Evolutionary conservation across 2,113 vertebrate genomes (phyloP).

Genomic region (Phoenicopterus ruber): DNA sequence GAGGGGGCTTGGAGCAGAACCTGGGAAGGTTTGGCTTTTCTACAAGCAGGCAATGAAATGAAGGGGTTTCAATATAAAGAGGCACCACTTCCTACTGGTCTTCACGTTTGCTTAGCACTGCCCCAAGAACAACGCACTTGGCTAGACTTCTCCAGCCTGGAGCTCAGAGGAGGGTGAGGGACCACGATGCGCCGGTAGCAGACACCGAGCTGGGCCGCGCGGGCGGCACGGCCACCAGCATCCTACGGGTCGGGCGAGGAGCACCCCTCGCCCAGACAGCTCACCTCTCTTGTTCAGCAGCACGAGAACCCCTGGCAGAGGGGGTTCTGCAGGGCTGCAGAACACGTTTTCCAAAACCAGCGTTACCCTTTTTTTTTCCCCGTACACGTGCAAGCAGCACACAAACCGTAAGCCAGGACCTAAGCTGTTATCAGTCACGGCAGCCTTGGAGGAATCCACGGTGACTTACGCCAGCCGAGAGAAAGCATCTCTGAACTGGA

Average conservation of each 20-base stretch:
- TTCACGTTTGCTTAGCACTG: neutral
- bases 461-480: neutral
- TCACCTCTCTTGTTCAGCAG: neutral
- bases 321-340: neutral
- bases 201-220: fast-evolving
- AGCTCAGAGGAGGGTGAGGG: neutral
- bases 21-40: neutral
- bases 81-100: neutral
- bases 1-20: neutral
- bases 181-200: neutral
- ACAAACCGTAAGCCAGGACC: neutral
- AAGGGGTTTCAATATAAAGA: neutral
- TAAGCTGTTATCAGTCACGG: neutral
- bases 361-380: neutral
- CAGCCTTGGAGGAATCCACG: neutral
- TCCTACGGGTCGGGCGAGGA: fast-evolving
- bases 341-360: neutral
- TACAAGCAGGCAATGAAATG: neutral
- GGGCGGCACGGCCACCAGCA: neutral
- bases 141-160: neutral
- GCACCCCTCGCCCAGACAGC: neutral
- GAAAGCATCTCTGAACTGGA: neutral
- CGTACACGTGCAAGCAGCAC: neutral
- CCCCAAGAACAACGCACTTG: neutral
- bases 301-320: neutral